Evolutionary conservation across 2,113 vertebrate species (phyloP).

Genomic region (Nasalis larvatus): DNA sequence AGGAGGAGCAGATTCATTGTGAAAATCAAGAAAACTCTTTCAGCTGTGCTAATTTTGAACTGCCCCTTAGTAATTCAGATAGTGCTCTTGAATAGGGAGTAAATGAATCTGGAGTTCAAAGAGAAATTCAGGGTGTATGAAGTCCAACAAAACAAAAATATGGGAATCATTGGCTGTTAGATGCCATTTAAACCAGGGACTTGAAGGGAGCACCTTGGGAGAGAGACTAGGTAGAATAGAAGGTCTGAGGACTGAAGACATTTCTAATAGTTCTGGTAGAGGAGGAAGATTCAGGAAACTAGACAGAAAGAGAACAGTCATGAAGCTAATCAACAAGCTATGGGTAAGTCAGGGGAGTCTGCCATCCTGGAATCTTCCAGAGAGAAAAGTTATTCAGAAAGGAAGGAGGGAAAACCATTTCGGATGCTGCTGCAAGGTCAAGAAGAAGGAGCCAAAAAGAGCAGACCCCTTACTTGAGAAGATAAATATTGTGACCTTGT

Average conservation of each 20-base stretch:
- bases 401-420: not conserved
- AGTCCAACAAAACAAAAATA: not conserved
- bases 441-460: not conserved
- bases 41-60: not conserved
- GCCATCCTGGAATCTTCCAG: not conserved
- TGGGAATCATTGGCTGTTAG: not conserved
- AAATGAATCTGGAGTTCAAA: not conserved
- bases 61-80: not conserved
- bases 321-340: not conserved
- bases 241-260: not conserved
- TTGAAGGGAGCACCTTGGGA: not conserved
- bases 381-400: not conserved
- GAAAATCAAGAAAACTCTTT: not conserved
- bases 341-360: not conserved
- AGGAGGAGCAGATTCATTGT: not conserved
- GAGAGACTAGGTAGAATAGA: not conserved
- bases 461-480: not conserved
- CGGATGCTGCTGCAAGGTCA: not conserved
- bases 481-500: not conserved
- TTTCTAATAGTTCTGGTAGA: not conserved
- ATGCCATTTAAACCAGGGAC: not conserved
- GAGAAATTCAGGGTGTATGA: not conserved
- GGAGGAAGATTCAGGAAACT: not conserved
- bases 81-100: not conserved
- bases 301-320: not conserved